Conservation (phyloP, 2,888 invertebrate species). For the Alloscopus bannaensis region DNA sequence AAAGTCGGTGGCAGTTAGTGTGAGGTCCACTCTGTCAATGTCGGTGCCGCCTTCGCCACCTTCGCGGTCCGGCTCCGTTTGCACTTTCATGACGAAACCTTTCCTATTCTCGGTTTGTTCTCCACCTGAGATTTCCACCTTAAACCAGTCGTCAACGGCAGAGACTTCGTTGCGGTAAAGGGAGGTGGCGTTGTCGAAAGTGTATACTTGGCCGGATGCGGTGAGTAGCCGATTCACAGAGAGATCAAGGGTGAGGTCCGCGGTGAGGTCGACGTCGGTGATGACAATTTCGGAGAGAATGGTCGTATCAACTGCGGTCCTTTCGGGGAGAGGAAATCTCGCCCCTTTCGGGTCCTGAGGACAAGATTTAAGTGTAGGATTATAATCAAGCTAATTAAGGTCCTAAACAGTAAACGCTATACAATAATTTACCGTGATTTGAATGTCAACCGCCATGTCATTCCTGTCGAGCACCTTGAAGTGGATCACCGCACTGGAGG, state of each 20-base stretch:
- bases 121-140: not conserved
- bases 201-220: no score
- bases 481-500: not conserved
- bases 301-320: no score
- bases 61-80: slow-evolving; percentile 48
- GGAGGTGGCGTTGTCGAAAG: no score
- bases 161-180: no score
- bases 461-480: slow-evolving; percentile 58
- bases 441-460: slow-evolving; percentile 37
- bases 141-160: no score
- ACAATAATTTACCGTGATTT: slow-evolving; percentile 39
- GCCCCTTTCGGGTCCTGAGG: no score
- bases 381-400: no score
- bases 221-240: no score
- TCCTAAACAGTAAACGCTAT: no score
- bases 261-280: slow-evolving; percentile 19
- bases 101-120: not conserved
- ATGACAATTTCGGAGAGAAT: not conserved
- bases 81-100: slow-evolving; percentile 27
- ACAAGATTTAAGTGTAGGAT: no score
- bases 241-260: no score
- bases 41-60: slow-evolving; percentile 18
- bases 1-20: slow-evolving; percentile 67
- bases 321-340: no score
- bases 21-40: slow-evolving; percentile 72